Evolutionary conservation across 2,797 vertebrate genomes (phyloP), one percentile per base, ranked within the genome.

Genomic region (Microctenopoma lineatum): DNA sequence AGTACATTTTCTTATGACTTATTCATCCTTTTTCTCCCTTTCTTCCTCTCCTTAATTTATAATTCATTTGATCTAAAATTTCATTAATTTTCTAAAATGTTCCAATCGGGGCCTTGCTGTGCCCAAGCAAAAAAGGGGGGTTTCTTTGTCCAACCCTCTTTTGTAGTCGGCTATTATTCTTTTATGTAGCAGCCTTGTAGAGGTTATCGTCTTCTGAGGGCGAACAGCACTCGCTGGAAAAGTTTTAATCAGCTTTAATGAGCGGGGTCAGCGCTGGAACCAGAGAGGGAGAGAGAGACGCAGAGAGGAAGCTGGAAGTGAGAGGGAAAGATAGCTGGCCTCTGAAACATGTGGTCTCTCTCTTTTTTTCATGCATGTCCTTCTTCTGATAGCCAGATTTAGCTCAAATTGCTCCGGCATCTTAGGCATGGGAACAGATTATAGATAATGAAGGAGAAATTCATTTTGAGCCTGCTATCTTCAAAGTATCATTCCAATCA

Each of bases 1-100:
- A 92, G 84, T 88, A 92, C 92, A 90, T 92, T 87, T 90, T 91
- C 86, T 89, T 88, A 94, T 95, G 89, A 93, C 92, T 94, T 92
- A 95, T 94, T 95, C 88, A 94, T 94, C 88, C 79, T 84, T 88
- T 79, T 75, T 63, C 68, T 69, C 36, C 85, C 83, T 80, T 84
- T 89, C 79, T 80, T 78, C 77, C 73, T 70, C 81, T 80, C 79
- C 87, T 84, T 93, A 92, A 93, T 95, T 94, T 93, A 94, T 95
- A 92, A 95, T 95, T 95, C 92, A 95, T 94, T 95, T 94, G 92
- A 94, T 95, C 90, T 94, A 94, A 94, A 94, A 93, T 94, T 94
- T 94, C 92, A 95, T 95, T 94, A 93, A 95, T 95, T 95, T 95
- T 95, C 92, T 93, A 94, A 95, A 95, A 94, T 94, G 92, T 93